These are phyloP conservation scores for Molanna angustata DNA, from an alignment of 2,888 invertebrate species.

Conservation along the genomic window DNA sequence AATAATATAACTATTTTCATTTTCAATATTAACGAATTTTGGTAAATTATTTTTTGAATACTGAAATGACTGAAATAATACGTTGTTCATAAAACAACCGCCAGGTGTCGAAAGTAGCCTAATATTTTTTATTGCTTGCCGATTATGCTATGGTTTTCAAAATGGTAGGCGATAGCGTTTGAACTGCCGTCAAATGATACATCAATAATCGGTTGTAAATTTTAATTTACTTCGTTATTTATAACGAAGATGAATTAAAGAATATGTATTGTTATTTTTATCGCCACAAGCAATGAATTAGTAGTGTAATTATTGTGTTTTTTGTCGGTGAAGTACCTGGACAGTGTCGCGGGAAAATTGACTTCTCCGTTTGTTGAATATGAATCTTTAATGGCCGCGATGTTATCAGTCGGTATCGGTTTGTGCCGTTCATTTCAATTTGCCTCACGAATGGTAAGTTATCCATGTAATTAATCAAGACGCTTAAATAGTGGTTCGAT, in stretches of 20 bases:
- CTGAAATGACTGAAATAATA: too few relatives aligned
- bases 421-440: slow-evolving; percentile 16
- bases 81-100: too few relatives aligned
- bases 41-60: too few relatives aligned
- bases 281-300: slow-evolving; percentile 9
- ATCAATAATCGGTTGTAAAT: slow-evolving; percentile 5
- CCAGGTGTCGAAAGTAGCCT: too few relatives aligned
- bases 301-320: slow-evolving; percentile 17
- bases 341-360: slow-evolving; percentile 27
- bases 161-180: slow-evolving; percentile 29
- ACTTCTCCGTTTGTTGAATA: slow-evolving; percentile 23
- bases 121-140: too few relatives aligned
- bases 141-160: slow-evolving; percentile 30
- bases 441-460: too few relatives aligned
- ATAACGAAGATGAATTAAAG: slow-evolving; percentile 15
- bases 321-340: slow-evolving; percentile 6
- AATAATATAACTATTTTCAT: too few relatives aligned
- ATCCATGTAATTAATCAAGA: too few relatives aligned
- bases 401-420: slow-evolving; percentile 28
- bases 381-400: slow-evolving; percentile 27
- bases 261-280: slow-evolving; percentile 5
- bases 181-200: slow-evolving; percentile 28
- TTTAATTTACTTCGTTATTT: slow-evolving; percentile 2
- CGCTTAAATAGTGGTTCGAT: too few relatives aligned
- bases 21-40: too few relatives aligned